A percentile compares a stretch with the other conserved stretches of the same genome.
Evolutionary conservation across 2,113 vertebrate species (phyloP).

Genomic region (Alosa alosa): DNA sequence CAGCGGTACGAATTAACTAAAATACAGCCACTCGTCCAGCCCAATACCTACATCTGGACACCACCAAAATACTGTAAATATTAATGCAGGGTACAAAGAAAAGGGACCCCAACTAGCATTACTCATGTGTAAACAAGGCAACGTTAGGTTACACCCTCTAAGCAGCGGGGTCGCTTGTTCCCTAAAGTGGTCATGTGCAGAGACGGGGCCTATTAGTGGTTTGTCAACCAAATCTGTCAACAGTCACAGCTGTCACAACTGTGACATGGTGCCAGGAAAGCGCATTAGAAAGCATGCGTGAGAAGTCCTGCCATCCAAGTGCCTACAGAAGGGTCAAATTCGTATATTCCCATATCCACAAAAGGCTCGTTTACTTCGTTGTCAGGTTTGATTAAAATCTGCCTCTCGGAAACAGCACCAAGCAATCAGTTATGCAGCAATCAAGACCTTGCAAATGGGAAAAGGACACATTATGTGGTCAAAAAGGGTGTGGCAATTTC

Average conservation of each 20-base stretch:
- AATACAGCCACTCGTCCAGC: not conserved
- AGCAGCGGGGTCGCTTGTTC: conserved; percentile 3
- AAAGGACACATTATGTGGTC: not conserved
- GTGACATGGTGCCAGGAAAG: not conserved
- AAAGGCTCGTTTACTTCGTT: not conserved
- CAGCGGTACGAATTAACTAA: not conserved
- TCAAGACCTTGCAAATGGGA: not conserved
- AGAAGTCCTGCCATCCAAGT: not conserved
- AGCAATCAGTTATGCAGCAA: not conserved
- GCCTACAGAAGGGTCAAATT: not conserved
- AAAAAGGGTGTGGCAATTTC: conserved; percentile 18
- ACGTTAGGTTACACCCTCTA: conserved; percentile 20
- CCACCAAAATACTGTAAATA: not conserved
- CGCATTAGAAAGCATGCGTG: not conserved
- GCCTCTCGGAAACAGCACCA: not conserved
- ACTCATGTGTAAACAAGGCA: not conserved
- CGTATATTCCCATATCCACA: not conserved
- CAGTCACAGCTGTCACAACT: conserved; percentile 10
- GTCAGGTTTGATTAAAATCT: not conserved
- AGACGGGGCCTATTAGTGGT: not conserved
- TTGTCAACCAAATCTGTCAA: not conserved
- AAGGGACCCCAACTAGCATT: not conserved
- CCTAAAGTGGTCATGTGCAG: conserved; percentile 6
- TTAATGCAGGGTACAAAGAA: not conserved
- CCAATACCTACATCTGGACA: not conserved